These are phyloP conservation scores for Paraescarpia echinospica DNA, from an alignment of 1,140 invertebrate genomes.

Conservation along the genomic window DNA sequence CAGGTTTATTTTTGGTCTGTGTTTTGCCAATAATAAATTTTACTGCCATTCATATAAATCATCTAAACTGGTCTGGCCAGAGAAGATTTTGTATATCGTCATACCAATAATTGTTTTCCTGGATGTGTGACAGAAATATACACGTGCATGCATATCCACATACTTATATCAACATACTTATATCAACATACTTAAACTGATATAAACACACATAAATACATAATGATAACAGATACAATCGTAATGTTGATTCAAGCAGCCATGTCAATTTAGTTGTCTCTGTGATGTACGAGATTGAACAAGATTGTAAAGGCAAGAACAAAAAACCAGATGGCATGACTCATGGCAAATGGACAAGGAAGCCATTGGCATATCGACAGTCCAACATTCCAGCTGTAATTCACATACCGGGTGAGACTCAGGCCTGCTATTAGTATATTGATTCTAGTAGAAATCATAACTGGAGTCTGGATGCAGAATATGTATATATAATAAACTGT, in stretches of 20 bases:
- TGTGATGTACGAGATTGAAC: not conserved
- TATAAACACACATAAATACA: not conserved
- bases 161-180: not conserved
- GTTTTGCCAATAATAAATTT: too few relatives aligned
- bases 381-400: not conserved
- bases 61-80: not conserved
- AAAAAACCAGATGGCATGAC: too few relatives aligned
- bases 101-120: not conserved
- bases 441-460: not conserved
- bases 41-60: too few relatives aligned
- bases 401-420: not conserved
- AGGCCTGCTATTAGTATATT: not conserved
- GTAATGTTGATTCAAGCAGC: not conserved
- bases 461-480: not conserved
- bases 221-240: not conserved
- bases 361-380: too few relatives aligned
- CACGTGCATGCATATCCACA: not conserved
- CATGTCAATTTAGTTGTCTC: conserved; percentile 5
- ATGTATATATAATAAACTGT: not conserved
- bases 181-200: not conserved
- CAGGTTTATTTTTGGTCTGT: too few relatives aligned
- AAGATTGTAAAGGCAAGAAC: too few relatives aligned
- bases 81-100: not conserved
- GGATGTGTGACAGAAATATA: not conserved
- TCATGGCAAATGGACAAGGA: too few relatives aligned